Percentiles rank a stretch among this genome's conserved stretches.
Evolutionary conservation across 2,888 invertebrate genomes (phyloP).

Genomic region (Yponomeuta sedellus): DNA sequence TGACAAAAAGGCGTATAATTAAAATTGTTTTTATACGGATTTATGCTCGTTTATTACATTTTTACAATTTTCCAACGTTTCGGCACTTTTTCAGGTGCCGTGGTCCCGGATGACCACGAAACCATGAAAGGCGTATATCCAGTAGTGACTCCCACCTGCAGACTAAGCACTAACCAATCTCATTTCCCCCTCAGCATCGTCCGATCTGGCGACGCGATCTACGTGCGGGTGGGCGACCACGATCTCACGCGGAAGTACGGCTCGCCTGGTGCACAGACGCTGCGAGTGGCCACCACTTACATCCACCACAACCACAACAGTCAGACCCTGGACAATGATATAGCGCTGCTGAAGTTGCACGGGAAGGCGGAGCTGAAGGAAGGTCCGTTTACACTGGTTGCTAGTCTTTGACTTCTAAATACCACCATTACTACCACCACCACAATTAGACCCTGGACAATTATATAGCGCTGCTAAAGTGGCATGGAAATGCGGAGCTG

Average conservation of each 20-base stretch:
- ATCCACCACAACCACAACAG: constrained; percentile 97
- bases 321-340: constrained; percentile 95
- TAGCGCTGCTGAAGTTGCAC: constrained; percentile 91
- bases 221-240: constrained; percentile 94
- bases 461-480: constrained; percentile 92
- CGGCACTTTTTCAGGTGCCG: too few species aligned
- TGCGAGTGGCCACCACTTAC: constrained; percentile 93
- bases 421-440: constrained; percentile 94
- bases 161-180: too few species aligned
- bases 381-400: constrained; percentile 61
- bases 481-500: constrained; percentile 91
- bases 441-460: constrained; percentile 96
- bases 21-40: too few species aligned
- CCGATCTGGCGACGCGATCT: constrained; percentile 94
- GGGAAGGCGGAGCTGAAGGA: constrained; percentile 92
- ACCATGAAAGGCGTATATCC: too few species aligned
- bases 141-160: too few species aligned
- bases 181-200: constrained; percentile 81
- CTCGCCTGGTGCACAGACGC: constrained; percentile 92
- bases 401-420: constrained; percentile 84
- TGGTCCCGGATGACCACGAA: too few species aligned
- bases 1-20: too few species aligned
- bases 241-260: constrained; percentile 93
- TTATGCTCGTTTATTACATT: too few species aligned
- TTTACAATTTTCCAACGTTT: too few species aligned